phyloP scores from a whole-genome alignment of 2,113 vertebrate genomes.

The Riparia riparia region DNA sequence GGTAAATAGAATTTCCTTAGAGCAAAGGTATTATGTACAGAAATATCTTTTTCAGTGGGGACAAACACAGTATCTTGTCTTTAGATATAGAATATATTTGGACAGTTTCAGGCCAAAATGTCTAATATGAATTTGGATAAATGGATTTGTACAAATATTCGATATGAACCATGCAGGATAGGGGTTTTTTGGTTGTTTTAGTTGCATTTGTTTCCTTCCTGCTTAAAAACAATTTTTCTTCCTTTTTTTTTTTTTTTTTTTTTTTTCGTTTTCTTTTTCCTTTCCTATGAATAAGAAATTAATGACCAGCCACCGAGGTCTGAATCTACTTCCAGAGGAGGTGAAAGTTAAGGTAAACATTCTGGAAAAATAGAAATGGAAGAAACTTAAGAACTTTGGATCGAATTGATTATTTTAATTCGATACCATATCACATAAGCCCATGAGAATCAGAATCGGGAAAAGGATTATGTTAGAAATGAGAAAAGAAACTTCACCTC shows the following conservation, averaged over 20 bases:
- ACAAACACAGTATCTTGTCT: neutral
- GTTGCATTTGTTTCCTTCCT: neutral
- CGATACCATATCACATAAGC: neutral
- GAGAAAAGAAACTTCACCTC: neutral
- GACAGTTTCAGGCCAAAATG: slow-evolving; percentile 55
- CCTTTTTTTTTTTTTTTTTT: neutral
- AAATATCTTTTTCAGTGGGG: neutral
- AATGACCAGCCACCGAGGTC: neutral
- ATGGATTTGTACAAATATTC: neutral
- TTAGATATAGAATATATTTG: neutral
- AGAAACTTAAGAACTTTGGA: neutral
- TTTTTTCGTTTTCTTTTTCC: neutral
- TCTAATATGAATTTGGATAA: slow-evolving; percentile 13
- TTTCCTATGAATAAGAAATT: neutral
- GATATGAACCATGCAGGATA: neutral
- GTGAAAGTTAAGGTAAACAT: neutral
- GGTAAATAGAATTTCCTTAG: neutral
- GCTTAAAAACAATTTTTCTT: neutral
- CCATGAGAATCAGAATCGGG: neutral
- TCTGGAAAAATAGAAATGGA: neutral
- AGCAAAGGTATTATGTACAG: neutral
- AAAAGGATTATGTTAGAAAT: neutral
- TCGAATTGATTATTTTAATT: neutral
- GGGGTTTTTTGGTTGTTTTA: neutral
- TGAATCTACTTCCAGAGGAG: neutral